Conservation (phyloP, 2,888 invertebrate species). For the Sphinx pinastri region DNA sequence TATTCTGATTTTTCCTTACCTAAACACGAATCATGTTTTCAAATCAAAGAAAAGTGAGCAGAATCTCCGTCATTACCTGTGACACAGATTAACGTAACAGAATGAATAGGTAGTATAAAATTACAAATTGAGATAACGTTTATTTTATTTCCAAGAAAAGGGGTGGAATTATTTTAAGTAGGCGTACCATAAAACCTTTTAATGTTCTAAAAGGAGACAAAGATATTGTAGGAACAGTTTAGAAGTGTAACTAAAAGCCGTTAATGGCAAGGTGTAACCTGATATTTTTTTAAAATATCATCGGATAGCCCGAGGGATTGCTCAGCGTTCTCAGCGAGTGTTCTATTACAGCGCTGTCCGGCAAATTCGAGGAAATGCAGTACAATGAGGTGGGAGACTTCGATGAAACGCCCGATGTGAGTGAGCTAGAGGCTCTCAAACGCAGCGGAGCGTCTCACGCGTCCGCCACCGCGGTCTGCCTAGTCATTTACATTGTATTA, state of each 20-base stretch:
- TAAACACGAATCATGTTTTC: too few relatives aligned
- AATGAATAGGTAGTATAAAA: slow-evolving; percentile 15
- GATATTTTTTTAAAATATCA: slow-evolving; percentile 53
- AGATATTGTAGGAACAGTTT: slow-evolving; percentile 43
- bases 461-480: slow-evolving; percentile 49
- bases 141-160: slow-evolving; percentile 10
- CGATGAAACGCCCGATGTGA: slow-evolving; percentile 74
- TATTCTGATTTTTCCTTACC: too few relatives aligned
- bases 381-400: slow-evolving; percentile 75
- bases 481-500: slow-evolving; percentile 67
- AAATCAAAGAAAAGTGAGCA: too few relatives aligned
- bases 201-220: slow-evolving; percentile 5
- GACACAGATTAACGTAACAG: background rate
- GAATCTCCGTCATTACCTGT: background rate
- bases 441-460: slow-evolving; percentile 58
- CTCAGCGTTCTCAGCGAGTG: slow-evolving; percentile 41
- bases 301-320: slow-evolving; percentile 42
- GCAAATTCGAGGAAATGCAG: slow-evolving; percentile 78
- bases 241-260: slow-evolving; percentile 44
- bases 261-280: slow-evolving; percentile 62
- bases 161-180: slow-evolving; percentile 23
- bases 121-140: slow-evolving; percentile 18
- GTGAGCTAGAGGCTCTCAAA: slow-evolving; percentile 75
- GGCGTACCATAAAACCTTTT: slow-evolving; percentile 18
- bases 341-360: slow-evolving; percentile 71